Evolutionary conservation across 2,797 vertebrate species (phyloP).

Genomic region (Orientallactaga sibirica): DNA sequence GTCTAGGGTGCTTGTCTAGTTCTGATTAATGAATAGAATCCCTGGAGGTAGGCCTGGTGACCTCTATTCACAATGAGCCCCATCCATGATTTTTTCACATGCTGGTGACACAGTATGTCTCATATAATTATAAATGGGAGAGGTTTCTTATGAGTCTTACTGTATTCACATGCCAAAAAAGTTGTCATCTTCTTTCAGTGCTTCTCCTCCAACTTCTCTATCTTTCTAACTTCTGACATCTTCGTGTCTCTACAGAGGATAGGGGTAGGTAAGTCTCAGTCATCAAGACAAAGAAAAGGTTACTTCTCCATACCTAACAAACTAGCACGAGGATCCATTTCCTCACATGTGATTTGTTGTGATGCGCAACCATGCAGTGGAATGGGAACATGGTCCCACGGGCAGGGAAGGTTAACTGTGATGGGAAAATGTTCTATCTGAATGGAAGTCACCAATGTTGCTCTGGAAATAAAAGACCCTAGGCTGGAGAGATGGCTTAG

Average conservation of each 20-base stretch:
- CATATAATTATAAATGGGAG: background rate
- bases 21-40: background rate
- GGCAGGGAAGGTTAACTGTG: background rate
- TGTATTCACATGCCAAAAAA: background rate
- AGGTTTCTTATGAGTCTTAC: background rate
- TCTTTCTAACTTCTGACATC: background rate
- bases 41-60: background rate
- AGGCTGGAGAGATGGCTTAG: no score
- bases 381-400: background rate
- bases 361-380: background rate
- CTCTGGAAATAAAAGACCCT: background rate
- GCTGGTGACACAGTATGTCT: rapidly evolving
- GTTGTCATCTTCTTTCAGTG: background rate
- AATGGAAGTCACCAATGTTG: background rate
- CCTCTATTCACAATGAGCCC: background rate
- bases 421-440: background rate
- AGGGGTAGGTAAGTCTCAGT: background rate
- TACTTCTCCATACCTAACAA: background rate
- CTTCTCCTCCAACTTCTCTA: background rate
- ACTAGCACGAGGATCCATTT: background rate
- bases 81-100: background rate
- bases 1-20: background rate
- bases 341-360: background rate
- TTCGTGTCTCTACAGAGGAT: background rate
- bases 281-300: constrained; percentile 1